Evolutionary conservation across 1,140 invertebrate species (phyloP).

Genomic region (Drosophila parabipectinata): DNA sequence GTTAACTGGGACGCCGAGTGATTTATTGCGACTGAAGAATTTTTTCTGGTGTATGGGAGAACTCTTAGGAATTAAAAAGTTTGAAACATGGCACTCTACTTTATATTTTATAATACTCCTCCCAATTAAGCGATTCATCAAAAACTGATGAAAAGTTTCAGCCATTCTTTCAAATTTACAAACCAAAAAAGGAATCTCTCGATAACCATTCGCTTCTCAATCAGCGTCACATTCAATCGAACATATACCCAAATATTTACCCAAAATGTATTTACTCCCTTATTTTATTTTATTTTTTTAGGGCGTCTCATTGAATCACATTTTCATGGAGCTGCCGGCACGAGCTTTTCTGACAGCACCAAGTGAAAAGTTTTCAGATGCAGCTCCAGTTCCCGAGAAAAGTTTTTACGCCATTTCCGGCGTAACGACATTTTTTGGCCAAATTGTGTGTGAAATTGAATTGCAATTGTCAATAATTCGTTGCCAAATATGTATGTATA

Average conservation of each 20-base stretch:
- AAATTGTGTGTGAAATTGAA: constrained; percentile 82
- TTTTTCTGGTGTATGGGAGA: not conserved
- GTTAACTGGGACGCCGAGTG: constrained; percentile 27
- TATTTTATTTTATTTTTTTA: constrained; percentile 8
- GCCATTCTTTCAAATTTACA: constrained; percentile 39
- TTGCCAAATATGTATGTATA: constrained; percentile 62
- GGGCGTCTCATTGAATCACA: constrained; percentile 64
- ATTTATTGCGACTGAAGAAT: constrained; percentile 19
- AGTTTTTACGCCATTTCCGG: constrained; percentile 71
- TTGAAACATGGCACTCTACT: too few relatives aligned
- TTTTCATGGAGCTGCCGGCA: constrained; percentile 47
- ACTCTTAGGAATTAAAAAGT: not conserved
- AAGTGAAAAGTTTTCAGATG: constrained; percentile 54
- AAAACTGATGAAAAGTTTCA: constrained; percentile 33
- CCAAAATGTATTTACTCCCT: constrained; percentile 42
- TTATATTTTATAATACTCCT: not conserved
- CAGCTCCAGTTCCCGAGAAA: constrained; percentile 56
- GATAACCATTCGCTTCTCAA: constrained; percentile 57
- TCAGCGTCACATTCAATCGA: constrained; percentile 66
- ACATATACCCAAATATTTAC: constrained; percentile 54
- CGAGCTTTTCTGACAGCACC: constrained; percentile 39
- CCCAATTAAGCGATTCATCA: constrained; percentile 28
- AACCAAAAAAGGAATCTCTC: constrained; percentile 32
- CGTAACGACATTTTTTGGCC: constrained; percentile 67
- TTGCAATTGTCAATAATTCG: constrained; percentile 81